phyloP scores from a whole-genome alignment of 2,797 vertebrate genomes.

The Coreius guichenoti region DNA sequence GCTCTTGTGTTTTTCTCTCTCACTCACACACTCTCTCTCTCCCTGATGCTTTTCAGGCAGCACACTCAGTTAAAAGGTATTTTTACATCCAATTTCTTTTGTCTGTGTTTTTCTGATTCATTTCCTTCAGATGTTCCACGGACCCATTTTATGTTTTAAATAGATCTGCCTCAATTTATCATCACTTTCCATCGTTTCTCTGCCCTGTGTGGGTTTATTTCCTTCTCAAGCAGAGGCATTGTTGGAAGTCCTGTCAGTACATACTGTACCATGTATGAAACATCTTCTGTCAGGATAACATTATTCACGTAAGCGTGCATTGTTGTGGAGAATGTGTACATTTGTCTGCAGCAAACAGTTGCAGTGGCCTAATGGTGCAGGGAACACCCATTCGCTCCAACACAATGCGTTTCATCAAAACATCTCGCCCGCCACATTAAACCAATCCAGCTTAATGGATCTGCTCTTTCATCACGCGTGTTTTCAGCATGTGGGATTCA shows the following conservation, averaged over 20 bases:
- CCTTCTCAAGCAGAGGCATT: background rate
- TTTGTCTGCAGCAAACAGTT: conserved; percentile 69
- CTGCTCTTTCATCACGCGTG: conserved; percentile 34
- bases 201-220: conserved; percentile 3
- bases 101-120: conserved; percentile 27
- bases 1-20: background rate
- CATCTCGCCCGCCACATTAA: conserved; percentile 46
- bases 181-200: background rate
- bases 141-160: conserved; percentile 23
- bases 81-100: conserved; percentile 46
- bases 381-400: conserved; percentile 62
- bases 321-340: conserved; percentile 49
- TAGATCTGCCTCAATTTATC: conserved; percentile 10
- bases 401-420: conserved; percentile 59
- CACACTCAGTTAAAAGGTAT: conserved; percentile 6
- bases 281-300: background rate
- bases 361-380: conserved; percentile 67
- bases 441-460: conserved; percentile 64
- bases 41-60: conserved; percentile 16
- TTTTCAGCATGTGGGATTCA: conserved; percentile 51
- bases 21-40: background rate
- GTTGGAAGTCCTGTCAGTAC: background rate
- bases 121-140: conserved; percentile 28
- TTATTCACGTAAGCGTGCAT: conserved; percentile 28
- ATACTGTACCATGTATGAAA: background rate